Base-by-base conservation (phyloP, 2,113 vertebrate species). In the Pterocles gutturalis region DNA sequence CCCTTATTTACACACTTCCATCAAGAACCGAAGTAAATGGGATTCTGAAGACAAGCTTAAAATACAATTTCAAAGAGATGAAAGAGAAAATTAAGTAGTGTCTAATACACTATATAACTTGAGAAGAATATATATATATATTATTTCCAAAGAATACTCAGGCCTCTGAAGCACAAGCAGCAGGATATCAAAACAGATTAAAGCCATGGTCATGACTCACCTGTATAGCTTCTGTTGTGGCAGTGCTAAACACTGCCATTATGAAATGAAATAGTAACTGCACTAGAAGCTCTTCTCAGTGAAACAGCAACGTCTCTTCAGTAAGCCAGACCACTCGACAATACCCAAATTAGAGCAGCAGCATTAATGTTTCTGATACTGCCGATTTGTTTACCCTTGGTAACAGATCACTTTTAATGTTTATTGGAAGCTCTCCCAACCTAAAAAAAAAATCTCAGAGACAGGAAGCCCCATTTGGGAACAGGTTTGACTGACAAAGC, bases 401-500 rank as follows among this genome's bases (percentile, higher is more conserved):
- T 73, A 92, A 81, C 60, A 67, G 51, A 62, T n/a, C 29, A 29
- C 34, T 78, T 75, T 55, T n/a, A 17, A 33, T 78, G 55, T 48
- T 69, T 25, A 48, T 48, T 75, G 55, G 60, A 92, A 83, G 33
- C 28, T 93, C 62, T 88, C 64, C 28, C 60, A 75, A 1, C 5
- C 43, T 77, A 19, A 57, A 70, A 75, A n/a, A 51, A 20, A 3
- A 38, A 54, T 38, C 49, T 54, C 7, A 22, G 36, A 75, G 72
- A 43, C 28, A 83, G 53, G 46, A 65, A 87, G 38, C 10, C 33
- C 22, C 24, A 31, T 62, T 26, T 92, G 72, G 82, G 81, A 94
- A 83, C 83, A 81, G 61, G 80, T 89, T 49, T 90, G 83, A 88
- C 85, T 84, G 76, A 94, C 67, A 81, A 83, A 64, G 22, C 53